Evolutionary conservation across 2,888 invertebrate genomes (phyloP).

Genomic region (Epinotia demarniana): DNA sequence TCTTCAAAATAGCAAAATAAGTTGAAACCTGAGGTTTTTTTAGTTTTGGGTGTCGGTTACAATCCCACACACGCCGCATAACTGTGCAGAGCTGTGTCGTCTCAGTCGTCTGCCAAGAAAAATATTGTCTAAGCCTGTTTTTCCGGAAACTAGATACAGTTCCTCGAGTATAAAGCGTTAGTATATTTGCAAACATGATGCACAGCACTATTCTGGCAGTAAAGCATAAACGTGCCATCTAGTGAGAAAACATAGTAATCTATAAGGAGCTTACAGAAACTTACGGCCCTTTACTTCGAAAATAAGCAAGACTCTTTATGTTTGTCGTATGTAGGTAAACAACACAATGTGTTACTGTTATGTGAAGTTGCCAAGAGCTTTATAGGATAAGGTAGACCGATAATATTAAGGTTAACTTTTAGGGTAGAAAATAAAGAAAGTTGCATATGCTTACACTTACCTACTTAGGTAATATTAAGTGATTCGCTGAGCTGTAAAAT

Average conservation of each 20-base stretch:
- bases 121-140: slow-evolving; percentile 25
- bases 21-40: too few species aligned
- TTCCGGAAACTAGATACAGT: slow-evolving; percentile 28
- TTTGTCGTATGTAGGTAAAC: slow-evolving; percentile 30
- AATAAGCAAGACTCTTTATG: neutral
- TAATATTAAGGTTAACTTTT: neutral
- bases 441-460: too few species aligned
- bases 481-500: too few species aligned
- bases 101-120: neutral
- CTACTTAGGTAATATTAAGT: too few species aligned
- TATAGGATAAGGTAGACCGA: slow-evolving; percentile 31
- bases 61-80: neutral
- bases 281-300: neutral
- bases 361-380: slow-evolving; percentile 20
- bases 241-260: neutral
- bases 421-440: neutral
- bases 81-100: too few species aligned
- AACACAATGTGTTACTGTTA: slow-evolving; percentile 36
- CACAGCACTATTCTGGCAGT: slow-evolving; percentile 25
- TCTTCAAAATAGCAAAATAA: too few species aligned
- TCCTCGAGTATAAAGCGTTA: slow-evolving; percentile 22
- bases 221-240: slow-evolving; percentile 3
- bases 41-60: too few species aligned
- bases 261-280: neutral
- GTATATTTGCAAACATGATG: slow-evolving; percentile 28